These are phyloP conservation scores for Cepaea nemoralis DNA, from an alignment of 1,140 invertebrate species.

Conservation along the genomic window DNA sequence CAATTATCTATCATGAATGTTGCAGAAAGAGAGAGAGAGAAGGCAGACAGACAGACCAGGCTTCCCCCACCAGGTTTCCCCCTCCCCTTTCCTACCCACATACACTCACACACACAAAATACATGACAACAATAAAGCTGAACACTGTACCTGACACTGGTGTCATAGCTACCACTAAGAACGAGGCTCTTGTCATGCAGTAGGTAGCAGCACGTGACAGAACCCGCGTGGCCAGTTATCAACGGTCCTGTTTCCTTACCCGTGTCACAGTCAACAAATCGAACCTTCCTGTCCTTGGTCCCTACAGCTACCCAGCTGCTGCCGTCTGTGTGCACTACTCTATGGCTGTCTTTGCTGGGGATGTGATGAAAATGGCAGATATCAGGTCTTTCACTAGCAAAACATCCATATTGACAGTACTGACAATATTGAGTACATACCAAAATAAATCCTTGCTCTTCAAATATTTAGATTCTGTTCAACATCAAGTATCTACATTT, in stretches of 20 bases:
- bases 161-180: conserved; percentile 72
- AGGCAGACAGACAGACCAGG: neutral
- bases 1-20: too few species aligned
- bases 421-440: too few species aligned
- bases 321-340: conserved; percentile 69
- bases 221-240: conserved; percentile 71
- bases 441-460: too few species aligned
- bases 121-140: too few species aligned
- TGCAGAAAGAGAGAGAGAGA: too few species aligned
- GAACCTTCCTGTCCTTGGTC: conserved; percentile 68
- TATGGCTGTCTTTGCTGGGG: conserved; percentile 62
- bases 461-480: too few species aligned
- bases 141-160: conserved; percentile 67
- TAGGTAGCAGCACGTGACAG: conserved; percentile 65
- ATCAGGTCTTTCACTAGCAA: too few species aligned
- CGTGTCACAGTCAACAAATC: conserved; percentile 65
- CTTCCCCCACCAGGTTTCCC: neutral
- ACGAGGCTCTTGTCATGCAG: conserved; percentile 62
- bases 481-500: too few species aligned
- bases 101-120: too few species aligned
- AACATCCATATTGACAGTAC: too few species aligned
- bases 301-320: conserved; percentile 65
- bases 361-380: neutral
- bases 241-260: conserved; percentile 60
- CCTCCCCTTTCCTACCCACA: neutral